Base-by-base conservation (phyloP, 1,140 invertebrate genomes). In the Drosophila melanogaster region DNA sequence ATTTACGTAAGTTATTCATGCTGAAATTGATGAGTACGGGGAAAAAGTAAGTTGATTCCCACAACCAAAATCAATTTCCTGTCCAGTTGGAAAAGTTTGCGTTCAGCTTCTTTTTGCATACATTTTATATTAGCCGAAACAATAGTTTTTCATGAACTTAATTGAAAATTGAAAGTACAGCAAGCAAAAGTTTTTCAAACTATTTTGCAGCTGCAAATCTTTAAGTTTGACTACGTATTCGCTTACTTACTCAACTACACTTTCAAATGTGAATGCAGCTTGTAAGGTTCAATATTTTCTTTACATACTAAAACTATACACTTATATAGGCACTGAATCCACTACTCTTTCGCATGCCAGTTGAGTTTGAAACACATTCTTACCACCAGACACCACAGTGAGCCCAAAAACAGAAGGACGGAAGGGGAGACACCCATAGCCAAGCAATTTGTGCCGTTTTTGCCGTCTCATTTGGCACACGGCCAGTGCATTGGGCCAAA, bases 401-500 rank as follows among this genome's bases (percentile, higher is more conserved):
- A 43, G 41, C 65, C 65, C 41, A 17, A 35, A 60, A 2, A 46
- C 53, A 66, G 43, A 58, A 47, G 38, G 19, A 22, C 12, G 33
- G 35, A 30, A 24, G 54, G 59, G 22, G 14, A 30, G 53, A 8
- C 11, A 64, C 59, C 77, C 41, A 49, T 30, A 56, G 55, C 51
- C 64, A 60, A 85, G 71, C 60, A 75, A 65, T 78, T 81, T 81
- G 55, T 70, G 44, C 35, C 62, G 41, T 43, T 70, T 67, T 49
- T 37, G 62, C n/a, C 80, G 47, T 67, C 58, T 41, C 66, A 56
- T 56, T 65, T 58, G 81, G 81, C 81, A 75, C 70, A 87, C 60
- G 65, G 81, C 81, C 81, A 86, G 72, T 73, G 53, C 74, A 78
- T 49, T 61, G 49, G 61, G 65, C 73, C 60, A 76, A 84, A 84